Conservation (phyloP, 1,140 invertebrate genomes). For the Sycophaga agraensis region DNA sequence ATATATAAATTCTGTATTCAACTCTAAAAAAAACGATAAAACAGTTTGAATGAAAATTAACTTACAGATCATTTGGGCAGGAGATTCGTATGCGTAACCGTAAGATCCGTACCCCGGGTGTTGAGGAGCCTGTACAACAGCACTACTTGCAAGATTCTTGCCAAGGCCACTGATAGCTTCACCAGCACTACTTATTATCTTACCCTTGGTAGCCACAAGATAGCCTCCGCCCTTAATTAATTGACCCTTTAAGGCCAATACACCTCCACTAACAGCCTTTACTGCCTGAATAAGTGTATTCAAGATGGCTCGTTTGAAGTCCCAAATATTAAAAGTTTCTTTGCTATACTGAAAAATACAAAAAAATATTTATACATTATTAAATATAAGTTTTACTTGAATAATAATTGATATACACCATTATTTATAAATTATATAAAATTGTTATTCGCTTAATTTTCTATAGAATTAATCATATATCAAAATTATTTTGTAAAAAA, state of each 20-base stretch:
- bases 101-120: background rate
- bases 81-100: slow-evolving; percentile 35
- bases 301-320: slow-evolving; percentile 77
- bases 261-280: slow-evolving; percentile 81
- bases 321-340: slow-evolving; percentile 68
- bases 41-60: background rate
- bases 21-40: background rate
- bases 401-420: no score
- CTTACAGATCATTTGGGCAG: background rate
- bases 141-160: slow-evolving; percentile 72
- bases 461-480: no score
- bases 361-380: no score
- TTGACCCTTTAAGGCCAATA: slow-evolving; percentile 80
- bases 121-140: slow-evolving; percentile 59
- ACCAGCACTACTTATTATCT: slow-evolving; percentile 69
- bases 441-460: no score
- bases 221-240: slow-evolving; percentile 81
- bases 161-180: slow-evolving; percentile 76
- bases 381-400: no score
- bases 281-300: slow-evolving; percentile 79
- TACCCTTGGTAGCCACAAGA: slow-evolving; percentile 71
- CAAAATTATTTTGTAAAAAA: no score
- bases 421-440: no score
- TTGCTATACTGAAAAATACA: slow-evolving; percentile 19
- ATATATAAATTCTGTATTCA: no score